Evolutionary conservation across 2,113 vertebrate genomes (phyloP).

Genomic region (Nyctereutes procyonoides): DNA sequence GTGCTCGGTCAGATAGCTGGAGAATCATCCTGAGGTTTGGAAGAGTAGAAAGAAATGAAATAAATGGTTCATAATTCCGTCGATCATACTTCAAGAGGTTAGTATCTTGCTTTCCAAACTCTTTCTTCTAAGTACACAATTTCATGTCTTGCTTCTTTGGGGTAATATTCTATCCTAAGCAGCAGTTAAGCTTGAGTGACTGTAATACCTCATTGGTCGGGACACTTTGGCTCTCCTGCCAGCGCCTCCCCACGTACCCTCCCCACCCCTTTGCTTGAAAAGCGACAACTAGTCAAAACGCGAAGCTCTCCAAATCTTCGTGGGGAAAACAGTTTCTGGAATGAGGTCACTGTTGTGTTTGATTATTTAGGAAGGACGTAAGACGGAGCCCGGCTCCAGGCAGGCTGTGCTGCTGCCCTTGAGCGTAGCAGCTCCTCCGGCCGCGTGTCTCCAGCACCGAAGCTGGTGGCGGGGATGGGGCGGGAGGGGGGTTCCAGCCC

Average conservation of each 20-base stretch:
- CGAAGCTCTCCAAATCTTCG: neutral
- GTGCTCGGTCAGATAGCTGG: neutral
- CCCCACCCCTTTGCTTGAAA: neutral
- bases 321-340: slow-evolving; percentile 12
- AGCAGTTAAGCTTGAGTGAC: neutral
- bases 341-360: slow-evolving; percentile 24
- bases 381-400: neutral
- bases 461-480: neutral
- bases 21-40: neutral
- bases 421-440: fast-evolving
- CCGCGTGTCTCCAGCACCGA: neutral
- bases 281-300: neutral
- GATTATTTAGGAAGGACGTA: neutral
- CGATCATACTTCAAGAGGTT: neutral
- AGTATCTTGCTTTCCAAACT: neutral
- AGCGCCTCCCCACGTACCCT: neutral
- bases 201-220: neutral
- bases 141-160: neutral
- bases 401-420: neutral
- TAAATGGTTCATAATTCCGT: neutral
- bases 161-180: neutral
- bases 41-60: neutral
- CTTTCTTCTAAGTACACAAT: neutral
- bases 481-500: neutral
- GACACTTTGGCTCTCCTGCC: neutral